These are phyloP conservation scores for Lissocephala sabroskyi DNA, from an alignment of 2,888 invertebrate genomes.

Conservation along the genomic window DNA sequence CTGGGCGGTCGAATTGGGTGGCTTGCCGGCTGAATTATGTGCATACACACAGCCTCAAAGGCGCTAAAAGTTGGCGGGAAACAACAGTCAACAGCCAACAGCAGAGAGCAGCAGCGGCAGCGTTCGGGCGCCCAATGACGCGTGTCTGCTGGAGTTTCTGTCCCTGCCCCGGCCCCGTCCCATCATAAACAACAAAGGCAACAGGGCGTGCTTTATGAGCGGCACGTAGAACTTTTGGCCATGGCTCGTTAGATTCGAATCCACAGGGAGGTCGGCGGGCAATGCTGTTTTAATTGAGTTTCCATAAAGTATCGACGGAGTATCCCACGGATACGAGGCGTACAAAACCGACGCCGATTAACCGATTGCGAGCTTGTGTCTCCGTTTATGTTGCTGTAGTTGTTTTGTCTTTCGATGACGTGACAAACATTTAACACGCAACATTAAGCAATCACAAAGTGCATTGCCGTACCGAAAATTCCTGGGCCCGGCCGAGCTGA, in stretches of 20 bases:
- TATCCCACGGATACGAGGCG: slow-evolving; percentile 32
- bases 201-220: slow-evolving; percentile 55
- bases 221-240: slow-evolving; percentile 35
- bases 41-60: slow-evolving; percentile 29
- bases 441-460: slow-evolving; percentile 39
- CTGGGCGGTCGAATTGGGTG: neutral
- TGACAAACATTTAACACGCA: slow-evolving; percentile 43
- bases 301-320: slow-evolving; percentile 33
- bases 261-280: slow-evolving; percentile 8
- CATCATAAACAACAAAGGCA: slow-evolving; percentile 50
- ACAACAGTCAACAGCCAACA: slow-evolving; percentile 6
- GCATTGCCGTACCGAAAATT: slow-evolving; percentile 8
- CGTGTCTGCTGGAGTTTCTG: slow-evolving; percentile 33
- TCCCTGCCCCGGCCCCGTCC: too few species aligned
- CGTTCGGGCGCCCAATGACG: slow-evolving; percentile 46
- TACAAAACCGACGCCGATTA: slow-evolving; percentile 26
- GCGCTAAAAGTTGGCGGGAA: slow-evolving; percentile 20
- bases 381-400: too few species aligned
- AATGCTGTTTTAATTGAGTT: slow-evolving; percentile 47
- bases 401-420: slow-evolving; percentile 17
- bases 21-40: slow-evolving; percentile 23
- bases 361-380: too few species aligned
- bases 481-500: neutral
- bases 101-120: slow-evolving; percentile 15
- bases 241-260: slow-evolving; percentile 49